These are phyloP conservation scores for Sipha maydis DNA, from an alignment of 2,888 invertebrate species.

Conservation along the genomic window DNA sequence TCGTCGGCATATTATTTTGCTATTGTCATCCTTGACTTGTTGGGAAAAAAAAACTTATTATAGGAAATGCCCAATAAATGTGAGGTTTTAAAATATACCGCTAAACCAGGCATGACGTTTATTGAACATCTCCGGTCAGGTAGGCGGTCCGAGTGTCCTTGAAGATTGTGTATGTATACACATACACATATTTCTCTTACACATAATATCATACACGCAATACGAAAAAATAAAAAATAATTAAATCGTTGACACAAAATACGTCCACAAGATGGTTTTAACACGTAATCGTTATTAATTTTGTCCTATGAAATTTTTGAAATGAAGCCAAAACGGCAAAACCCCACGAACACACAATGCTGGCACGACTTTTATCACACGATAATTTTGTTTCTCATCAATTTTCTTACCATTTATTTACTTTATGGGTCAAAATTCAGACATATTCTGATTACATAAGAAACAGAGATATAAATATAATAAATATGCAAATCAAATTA, in stretches of 20 bases:
- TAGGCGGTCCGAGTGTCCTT: conserved; percentile 8
- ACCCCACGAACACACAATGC: background rate
- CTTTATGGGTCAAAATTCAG: background rate
- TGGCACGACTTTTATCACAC: background rate
- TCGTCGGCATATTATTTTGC: too few relatives aligned
- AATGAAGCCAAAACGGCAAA: conserved; percentile 9
- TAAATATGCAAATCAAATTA: too few relatives aligned
- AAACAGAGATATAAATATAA: background rate
- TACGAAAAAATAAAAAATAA: background rate
- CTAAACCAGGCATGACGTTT: conserved; percentile 19
- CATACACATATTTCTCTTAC: background rate
- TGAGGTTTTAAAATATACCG: background rate
- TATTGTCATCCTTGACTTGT: too few relatives aligned
- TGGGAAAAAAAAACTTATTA: too few relatives aligned
- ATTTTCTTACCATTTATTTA: background rate
- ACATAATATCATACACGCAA: background rate
- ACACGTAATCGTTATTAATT: conserved; percentile 9
- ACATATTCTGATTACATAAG: background rate
- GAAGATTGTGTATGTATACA: conserved; percentile 8
- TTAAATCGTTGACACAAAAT: conserved; percentile 11
- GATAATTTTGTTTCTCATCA: conserved; percentile 13
- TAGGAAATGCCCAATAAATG: background rate
- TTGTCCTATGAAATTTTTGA: conserved; percentile 7
- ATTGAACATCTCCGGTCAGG: conserved; percentile 14
- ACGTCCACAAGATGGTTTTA: background rate